Evolutionary conservation across 2,113 vertebrate genomes (phyloP).

Genomic region (Bos javanicus): DNA sequence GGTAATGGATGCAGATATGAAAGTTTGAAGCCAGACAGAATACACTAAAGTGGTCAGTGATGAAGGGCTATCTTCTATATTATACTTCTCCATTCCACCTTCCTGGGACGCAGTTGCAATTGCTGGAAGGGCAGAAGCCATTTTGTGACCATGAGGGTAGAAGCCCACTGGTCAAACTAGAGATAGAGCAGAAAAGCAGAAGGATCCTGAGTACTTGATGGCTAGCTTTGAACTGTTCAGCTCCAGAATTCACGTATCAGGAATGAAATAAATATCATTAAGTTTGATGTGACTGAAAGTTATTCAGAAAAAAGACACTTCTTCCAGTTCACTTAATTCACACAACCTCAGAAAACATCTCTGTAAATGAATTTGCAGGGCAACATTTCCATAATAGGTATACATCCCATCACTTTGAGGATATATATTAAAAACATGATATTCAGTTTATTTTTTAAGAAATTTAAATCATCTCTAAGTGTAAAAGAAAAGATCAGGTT

Average conservation of each 20-base stretch:
- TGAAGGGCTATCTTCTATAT: not conserved
- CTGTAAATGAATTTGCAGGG: not conserved
- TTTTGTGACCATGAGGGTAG: not conserved
- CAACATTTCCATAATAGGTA: not conserved
- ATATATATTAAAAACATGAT: not conserved
- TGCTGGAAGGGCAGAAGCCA: not conserved
- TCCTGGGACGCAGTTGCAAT: not conserved
- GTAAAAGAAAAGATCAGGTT: not conserved
- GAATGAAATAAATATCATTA: not conserved
- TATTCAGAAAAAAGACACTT: too few relatives aligned
- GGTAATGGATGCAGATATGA: not conserved
- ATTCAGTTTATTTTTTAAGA: not conserved
- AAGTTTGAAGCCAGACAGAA: not conserved
- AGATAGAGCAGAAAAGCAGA: not conserved
- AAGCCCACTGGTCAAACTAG: accelerated
- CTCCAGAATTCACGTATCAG: not conserved
- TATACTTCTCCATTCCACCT: not conserved
- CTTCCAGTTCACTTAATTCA: not conserved
- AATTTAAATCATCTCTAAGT: not conserved
- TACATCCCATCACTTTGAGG: not conserved
- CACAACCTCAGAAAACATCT: not conserved
- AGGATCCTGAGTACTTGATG: not conserved
- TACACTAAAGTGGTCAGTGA: not conserved
- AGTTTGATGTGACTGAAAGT: not conserved
- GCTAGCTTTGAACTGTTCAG: not conserved